These are phyloP conservation scores for Adelognathus sp. DNA, from an alignment of 2,888 invertebrate genomes.

Conservation along the genomic window DNA sequence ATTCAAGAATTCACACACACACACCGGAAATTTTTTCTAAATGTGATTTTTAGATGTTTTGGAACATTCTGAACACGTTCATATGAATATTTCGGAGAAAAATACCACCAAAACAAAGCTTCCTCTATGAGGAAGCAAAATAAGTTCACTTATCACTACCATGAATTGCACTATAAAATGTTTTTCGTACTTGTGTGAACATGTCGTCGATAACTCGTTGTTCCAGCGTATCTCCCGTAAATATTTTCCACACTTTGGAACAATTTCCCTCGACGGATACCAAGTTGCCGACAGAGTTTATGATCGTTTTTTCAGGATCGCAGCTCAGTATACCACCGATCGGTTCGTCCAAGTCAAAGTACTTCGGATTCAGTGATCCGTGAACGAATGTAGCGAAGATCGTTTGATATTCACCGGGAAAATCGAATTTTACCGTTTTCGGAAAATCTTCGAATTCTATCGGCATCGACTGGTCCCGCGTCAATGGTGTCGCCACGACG, in stretches of 20 bases:
- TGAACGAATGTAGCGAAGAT: conserved; percentile 83
- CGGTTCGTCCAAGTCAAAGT: conserved; percentile 79
- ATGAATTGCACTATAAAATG: neutral
- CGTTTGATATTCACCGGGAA: conserved; percentile 82
- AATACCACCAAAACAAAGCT: too few relatives aligned
- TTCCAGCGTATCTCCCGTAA: conserved; percentile 81
- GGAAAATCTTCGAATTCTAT: conserved; percentile 82
- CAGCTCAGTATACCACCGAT: conserved; percentile 81
- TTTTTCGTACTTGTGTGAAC: conserved; percentile 78
- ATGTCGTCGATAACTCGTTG: conserved; percentile 80
- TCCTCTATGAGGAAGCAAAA: too few relatives aligned
- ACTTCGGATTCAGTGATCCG: conserved; percentile 81
- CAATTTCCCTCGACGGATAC: conserved; percentile 73
- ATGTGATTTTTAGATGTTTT: too few relatives aligned
- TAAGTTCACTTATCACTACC: too few relatives aligned
- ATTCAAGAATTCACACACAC: too few relatives aligned
- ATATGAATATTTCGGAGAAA: too few relatives aligned
- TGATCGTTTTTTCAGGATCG: conserved; percentile 77
- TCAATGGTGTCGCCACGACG: conserved; percentile 84
- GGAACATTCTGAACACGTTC: too few relatives aligned
- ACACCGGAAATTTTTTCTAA: too few relatives aligned
- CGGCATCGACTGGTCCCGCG: conserved; percentile 76
- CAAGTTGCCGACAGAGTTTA: conserved; percentile 81
- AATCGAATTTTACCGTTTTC: conserved; percentile 66
- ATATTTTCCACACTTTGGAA: conserved; percentile 83